Conservation (phyloP, 2,113 vertebrate genomes). For the Lynx canadensis region DNA sequence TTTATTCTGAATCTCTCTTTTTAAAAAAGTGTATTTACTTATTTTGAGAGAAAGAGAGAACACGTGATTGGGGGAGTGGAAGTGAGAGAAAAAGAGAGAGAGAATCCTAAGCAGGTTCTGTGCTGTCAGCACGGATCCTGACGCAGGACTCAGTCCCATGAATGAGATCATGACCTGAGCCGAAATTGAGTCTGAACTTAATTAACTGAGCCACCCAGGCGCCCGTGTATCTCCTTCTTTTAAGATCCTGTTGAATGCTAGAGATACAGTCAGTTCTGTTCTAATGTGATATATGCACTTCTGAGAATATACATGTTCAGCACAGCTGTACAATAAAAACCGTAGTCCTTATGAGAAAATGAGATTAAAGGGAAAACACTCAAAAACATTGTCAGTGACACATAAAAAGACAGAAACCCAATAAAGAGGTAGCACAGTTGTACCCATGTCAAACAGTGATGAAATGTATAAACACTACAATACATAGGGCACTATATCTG, state of each 20-base stretch:
- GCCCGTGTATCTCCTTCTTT: not conserved
- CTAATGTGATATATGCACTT: not conserved
- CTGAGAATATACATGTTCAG: not conserved
- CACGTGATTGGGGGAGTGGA: no score
- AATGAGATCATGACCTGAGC: no score
- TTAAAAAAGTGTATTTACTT: no score
- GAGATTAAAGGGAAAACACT: not conserved
- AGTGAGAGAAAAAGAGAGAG: no score
- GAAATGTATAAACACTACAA: not conserved
- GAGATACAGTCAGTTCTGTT: not conserved
- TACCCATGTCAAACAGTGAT: not conserved
- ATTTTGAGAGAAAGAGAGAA: no score
- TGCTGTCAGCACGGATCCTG: no score
- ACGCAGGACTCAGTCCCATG: no score
- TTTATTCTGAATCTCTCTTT: not conserved
- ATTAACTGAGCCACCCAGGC: no score
- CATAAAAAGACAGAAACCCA: not conserved
- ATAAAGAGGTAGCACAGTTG: not conserved
- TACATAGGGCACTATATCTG: not conserved
- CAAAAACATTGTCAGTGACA: not conserved
- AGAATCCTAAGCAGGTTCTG: no score
- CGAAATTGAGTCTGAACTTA: no score
- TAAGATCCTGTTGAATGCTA: not conserved
- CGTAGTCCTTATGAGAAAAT: not conserved
- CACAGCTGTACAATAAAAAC: not conserved